Base-by-base conservation (phyloP, 1,140 invertebrate species). In the Fopius arisanus region DNA sequence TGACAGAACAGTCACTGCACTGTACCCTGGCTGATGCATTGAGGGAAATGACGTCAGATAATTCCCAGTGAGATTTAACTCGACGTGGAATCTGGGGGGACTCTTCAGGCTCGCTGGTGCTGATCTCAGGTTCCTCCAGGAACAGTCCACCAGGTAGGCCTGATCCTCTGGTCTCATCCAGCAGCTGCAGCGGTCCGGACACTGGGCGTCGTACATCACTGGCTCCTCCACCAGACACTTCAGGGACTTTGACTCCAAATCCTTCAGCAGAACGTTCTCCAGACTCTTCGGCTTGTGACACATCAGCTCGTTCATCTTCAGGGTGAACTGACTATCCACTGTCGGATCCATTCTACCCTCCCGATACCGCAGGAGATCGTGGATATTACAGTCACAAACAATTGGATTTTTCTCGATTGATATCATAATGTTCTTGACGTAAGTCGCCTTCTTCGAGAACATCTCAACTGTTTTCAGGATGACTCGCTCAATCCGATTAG, bases 331-430 rank as follows among this genome's bases (percentile, higher is more conserved):
- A 19, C 83, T 81, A 28, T 81, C 74, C 0, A 87, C 78, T 54
- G 79, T 79, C 0, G 78, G 80, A 54, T 78, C 78, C 76, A 87
- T 71, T 76, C 71, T 78, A 12, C 77, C 79, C 54, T 88, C 84
- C 1, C 90, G 67, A 75, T 91, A 90, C 43, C 85, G 81, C 7
- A 90, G 78, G 63, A 94, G 89, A 19, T 86, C 74, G 54, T 91
- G 88, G 1, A 91, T 28, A 0, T 78, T 9, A 77, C 94, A 95
- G 75, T 94, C 90, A 77, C 94, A 95, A 4, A 78, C 54, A 26
- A 94, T 78, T 0, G 93, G 93, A 86, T 95, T 95, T 40, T 90
- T 81, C 68, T 84, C 88, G 3, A 92, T 83, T 14, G 81, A 79
- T 73, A 89, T 81, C 77, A 79, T 75, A 70, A 85, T 70, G 6